Evolutionary conservation across 2,888 invertebrate species (phyloP).

Genomic region (Barypeithes pellucidus): DNA sequence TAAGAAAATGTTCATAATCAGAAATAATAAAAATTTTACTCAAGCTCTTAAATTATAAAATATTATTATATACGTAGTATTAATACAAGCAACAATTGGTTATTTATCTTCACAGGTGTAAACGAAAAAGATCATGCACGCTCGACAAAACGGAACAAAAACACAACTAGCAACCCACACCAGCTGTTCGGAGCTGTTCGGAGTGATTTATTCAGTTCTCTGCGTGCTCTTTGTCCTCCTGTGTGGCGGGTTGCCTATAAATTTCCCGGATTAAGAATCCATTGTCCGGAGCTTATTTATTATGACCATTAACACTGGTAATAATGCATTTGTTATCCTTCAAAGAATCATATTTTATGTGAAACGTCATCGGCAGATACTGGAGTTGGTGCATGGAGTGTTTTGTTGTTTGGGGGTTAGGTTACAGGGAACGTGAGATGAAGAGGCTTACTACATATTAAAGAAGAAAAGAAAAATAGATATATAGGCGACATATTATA

Average conservation of each 20-base stretch:
- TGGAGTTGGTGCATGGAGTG: constrained; percentile 65
- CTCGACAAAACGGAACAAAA: constrained; percentile 43
- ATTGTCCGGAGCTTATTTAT: constrained; percentile 71
- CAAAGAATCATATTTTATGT: constrained; percentile 69
- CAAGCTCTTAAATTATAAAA: too few species aligned
- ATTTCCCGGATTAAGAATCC: constrained; percentile 70
- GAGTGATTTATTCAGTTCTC: constrained; percentile 66
- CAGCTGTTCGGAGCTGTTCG: constrained; percentile 59
- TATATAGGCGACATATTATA: too few species aligned
- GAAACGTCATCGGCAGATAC: constrained; percentile 62
- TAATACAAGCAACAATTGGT: background rate
- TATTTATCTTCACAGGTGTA: constrained; percentile 56
- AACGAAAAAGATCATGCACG: constrained; percentile 36
- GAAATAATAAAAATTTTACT: too few species aligned
- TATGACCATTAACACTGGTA: constrained; percentile 71
- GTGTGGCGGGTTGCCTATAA: constrained; percentile 67
- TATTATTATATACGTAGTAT: too few species aligned
- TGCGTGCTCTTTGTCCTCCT: constrained; percentile 65
- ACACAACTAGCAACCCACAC: constrained; percentile 18
- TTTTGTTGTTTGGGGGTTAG: constrained; percentile 55
- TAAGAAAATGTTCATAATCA: too few species aligned
- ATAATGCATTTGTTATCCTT: constrained; percentile 72
- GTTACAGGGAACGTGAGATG: constrained; percentile 2
- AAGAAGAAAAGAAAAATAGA: too few species aligned
- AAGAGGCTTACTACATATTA: background rate